Evolutionary conservation across 2,797 vertebrate species (phyloP).

Genomic region (Chiroxiphia lanceolata): DNA sequence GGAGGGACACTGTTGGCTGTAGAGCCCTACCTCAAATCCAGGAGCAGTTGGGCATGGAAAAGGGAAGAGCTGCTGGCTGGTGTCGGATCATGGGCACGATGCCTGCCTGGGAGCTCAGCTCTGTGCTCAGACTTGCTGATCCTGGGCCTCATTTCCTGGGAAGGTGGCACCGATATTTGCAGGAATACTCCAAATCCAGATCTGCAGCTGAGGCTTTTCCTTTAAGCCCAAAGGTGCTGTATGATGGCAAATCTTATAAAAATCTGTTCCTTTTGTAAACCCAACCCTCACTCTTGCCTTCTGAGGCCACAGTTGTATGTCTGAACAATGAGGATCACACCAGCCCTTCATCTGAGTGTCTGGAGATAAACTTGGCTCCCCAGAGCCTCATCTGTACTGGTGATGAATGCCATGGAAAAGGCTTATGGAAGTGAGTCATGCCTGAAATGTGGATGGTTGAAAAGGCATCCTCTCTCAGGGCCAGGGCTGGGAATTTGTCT

Average conservation of each 20-base stretch:
- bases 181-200: not conserved
- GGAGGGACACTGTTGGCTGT: not conserved
- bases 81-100: not conserved
- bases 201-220: not conserved
- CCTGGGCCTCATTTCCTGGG: not conserved
- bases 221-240: not conserved
- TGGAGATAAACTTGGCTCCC: not conserved
- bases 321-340: not conserved
- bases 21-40: not conserved
- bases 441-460: not conserved
- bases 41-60: not conserved
- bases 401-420: not conserved
- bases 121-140: not conserved
- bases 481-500: not conserved
- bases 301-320: not conserved
- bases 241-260: not conserved
- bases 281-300: not conserved
- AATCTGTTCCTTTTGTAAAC: not conserved
- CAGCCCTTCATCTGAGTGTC: not conserved
- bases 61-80: not conserved
- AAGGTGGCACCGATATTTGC: not conserved
- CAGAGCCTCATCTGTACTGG: not conserved
- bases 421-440: not conserved
- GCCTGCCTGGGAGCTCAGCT: not conserved
- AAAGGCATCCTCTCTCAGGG: not conserved